Evolutionary conservation across 2,797 vertebrate species (phyloP), one percentile per base, ranked within the genome.

Genomic region (Sphenopsis melanotis): DNA sequence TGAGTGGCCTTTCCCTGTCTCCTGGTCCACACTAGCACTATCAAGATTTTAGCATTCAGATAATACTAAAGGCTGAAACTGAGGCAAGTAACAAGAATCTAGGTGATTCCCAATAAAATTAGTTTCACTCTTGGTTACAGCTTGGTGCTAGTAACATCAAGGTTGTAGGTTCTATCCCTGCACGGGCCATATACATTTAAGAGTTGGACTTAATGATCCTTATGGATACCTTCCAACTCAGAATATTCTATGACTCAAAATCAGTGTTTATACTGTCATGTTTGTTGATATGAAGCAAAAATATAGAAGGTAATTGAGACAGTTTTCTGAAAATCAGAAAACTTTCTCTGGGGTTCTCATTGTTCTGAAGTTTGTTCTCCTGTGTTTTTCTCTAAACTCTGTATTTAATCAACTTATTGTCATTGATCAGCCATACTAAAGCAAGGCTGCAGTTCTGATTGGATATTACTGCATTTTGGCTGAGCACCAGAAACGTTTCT

Each of bases 271-370:
- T 52, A n/a, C 8, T 66, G 8, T 9, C 16, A 9, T 15, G 4
- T 72, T 87, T 55, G 44, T 79, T 79, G 63, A 84, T 81, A 59
- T 64, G 56, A 44, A 69, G 23, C 39, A 80, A 72, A 91, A 87
- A 21, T 42, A 50, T 8, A 61, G 26, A 21, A 34, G 15, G 32
- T 37, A 53, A 72, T 29, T 44, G 59, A 49, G 26, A 16, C 37
- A 34, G 29, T 37, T 84, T 83, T 15, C 44, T 68, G 64, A 76
- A 85, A 88, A 80, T 15, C 3, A n/a, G 36, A 83, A 76, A 77
- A 83, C 76, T 96, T 49, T 94, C 47, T 26, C 64, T 81, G 78
- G 36, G 27, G 4, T 90, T 82, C 10, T 72, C 8, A 26, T 26
- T 83, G 22, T 55, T 49, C 24, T 61, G 36, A 49, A 46, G 29